A percentile compares a stretch with the other conserved stretches of the same genome.
Conservation (phyloP, 1,140 invertebrate species). For the Apis laboriosa region DNA sequence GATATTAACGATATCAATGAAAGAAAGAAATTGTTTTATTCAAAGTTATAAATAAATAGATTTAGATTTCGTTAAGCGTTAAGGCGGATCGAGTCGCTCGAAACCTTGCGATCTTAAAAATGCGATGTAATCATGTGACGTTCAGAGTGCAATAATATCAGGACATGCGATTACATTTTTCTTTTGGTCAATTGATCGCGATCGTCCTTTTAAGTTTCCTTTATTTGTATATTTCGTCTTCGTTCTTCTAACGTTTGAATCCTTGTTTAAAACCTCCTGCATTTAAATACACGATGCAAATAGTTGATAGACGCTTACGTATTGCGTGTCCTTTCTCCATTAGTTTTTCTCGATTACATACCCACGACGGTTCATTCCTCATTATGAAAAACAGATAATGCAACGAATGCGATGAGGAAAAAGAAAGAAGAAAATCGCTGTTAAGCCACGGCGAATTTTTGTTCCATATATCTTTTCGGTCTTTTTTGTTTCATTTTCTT, state of each 20-base stretch:
- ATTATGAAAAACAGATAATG: conserved; percentile 31
- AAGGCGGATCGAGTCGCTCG: neutral
- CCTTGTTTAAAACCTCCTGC: conserved; percentile 47
- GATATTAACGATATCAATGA: neutral
- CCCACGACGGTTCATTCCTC: conserved; percentile 14
- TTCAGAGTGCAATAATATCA: conserved; percentile 60
- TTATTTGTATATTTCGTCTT: conserved; percentile 15
- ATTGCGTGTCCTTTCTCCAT: conserved; percentile 29
- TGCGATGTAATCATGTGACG: conserved; percentile 26
- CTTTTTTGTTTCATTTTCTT: conserved; percentile 31
- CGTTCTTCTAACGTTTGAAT: conserved; percentile 20
- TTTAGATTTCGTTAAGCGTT: conserved; percentile 8
- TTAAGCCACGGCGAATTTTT: conserved; percentile 65
- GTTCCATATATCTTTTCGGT: conserved; percentile 16
- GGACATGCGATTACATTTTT: conserved; percentile 32
- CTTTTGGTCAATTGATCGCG: conserved; percentile 16
- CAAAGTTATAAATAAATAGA: conserved; percentile 8
- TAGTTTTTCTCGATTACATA: conserved; percentile 20
- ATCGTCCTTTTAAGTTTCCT: conserved; percentile 32
- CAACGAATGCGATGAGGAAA: conserved; percentile 55
- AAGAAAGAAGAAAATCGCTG: conserved; percentile 58
- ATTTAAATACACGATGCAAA: conserved; percentile 55
- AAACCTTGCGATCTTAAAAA: conserved; percentile 1
- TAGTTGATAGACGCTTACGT: conserved; percentile 20
- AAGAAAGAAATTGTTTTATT: conserved; percentile 6